Evolutionary conservation across 2,888 invertebrate genomes (phyloP).

Genomic region (Arrhopalites spinosus): DNA sequence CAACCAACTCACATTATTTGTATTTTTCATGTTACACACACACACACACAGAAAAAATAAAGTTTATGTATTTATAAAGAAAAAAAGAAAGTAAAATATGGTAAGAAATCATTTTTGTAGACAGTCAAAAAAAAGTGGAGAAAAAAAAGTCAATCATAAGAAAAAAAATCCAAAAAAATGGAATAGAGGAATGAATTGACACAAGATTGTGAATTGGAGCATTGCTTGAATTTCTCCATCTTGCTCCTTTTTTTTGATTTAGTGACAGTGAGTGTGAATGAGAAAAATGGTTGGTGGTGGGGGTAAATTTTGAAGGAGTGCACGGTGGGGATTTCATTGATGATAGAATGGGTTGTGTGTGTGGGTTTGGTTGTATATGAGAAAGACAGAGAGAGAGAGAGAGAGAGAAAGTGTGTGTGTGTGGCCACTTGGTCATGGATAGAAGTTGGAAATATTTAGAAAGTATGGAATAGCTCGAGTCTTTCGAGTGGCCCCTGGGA

Average conservation of each 20-base stretch:
- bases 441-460: constrained; percentile 29
- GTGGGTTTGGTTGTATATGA: background rate
- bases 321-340: constrained; percentile 15
- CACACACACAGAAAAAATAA: background rate
- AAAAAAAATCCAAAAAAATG: background rate
- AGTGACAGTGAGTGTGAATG: constrained; percentile 3
- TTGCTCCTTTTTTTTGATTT: background rate
- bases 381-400: constrained; percentile 12
- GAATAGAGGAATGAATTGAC: background rate
- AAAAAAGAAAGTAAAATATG: background rate
- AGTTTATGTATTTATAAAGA: background rate
- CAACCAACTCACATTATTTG: background rate
- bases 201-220: too few species aligned
- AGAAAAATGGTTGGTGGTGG: too few species aligned
- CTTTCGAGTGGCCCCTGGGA: constrained; percentile 30
- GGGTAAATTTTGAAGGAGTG: constrained; percentile 4
- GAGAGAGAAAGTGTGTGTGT: background rate
- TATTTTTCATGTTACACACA: too few species aligned
- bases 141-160: background rate
- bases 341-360: constrained; percentile 6
- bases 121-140: background rate
- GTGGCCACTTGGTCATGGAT: background rate
- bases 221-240: background rate
- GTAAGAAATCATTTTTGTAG: background rate
- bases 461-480: constrained; percentile 24